A percentile compares a stretch with the other conserved stretches of the same genome.
These are phyloP conservation scores for Ostrea edulis DNA, from an alignment of 1,140 invertebrate species.

Conservation along the genomic window DNA sequence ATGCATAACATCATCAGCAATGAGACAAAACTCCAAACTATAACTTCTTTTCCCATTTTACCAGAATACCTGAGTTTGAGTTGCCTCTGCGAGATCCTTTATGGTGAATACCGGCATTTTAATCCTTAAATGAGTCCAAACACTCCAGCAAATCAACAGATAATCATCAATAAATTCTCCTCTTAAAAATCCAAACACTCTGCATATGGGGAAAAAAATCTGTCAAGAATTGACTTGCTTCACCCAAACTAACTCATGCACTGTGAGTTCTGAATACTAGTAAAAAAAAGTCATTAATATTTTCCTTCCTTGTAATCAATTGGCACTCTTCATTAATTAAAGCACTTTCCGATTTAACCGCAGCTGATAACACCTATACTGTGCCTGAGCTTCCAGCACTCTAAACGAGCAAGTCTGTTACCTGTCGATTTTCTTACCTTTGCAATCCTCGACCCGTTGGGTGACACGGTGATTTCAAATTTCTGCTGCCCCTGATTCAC, in stretches of 20 bases:
- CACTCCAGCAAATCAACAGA: neutral
- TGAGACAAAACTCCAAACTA: too few relatives aligned
- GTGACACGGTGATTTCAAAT: conserved; percentile 22
- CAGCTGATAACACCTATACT: neutral
- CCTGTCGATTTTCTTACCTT: conserved; percentile 36
- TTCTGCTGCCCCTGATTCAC: conserved; percentile 16
- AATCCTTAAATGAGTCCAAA: neutral
- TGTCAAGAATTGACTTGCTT: too few relatives aligned
- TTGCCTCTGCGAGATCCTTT: conserved; percentile 7
- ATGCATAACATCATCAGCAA: too few relatives aligned
- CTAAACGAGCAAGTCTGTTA: neutral
- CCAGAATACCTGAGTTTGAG: neutral
- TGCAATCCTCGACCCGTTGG: neutral
- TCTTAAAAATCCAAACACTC: neutral
- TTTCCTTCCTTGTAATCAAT: neutral
- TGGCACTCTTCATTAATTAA: neutral
- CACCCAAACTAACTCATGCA: neutral
- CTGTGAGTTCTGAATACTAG: neutral
- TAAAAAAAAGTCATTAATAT: neutral
- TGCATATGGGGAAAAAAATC: neutral
- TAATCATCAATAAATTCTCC: neutral
- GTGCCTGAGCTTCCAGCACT: neutral
- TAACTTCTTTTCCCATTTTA: neutral
- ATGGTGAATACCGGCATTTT: neutral
- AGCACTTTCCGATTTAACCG: neutral